phyloP scores from a whole-genome alignment of 2,797 vertebrate species.

The Crenuchus spilurus region DNA sequence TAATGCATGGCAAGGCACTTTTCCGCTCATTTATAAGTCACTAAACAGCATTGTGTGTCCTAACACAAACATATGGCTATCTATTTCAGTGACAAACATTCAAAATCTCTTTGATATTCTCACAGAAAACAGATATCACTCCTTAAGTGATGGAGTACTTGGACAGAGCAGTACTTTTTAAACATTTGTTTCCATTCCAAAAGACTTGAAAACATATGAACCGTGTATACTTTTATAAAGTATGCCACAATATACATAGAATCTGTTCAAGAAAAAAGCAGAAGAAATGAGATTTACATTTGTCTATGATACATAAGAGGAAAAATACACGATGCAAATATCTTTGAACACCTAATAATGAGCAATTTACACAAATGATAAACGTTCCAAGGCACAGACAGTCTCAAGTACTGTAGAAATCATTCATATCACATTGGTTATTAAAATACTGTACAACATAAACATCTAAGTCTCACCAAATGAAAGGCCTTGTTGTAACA shows the following conservation, averaged over 20 bases:
- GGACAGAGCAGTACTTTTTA: conserved; percentile 23
- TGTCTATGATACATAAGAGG: conserved; percentile 26
- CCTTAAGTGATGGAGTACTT: conserved; percentile 18
- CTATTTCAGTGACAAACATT: conserved; percentile 16
- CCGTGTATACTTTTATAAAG: neutral
- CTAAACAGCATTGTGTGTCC: conserved; percentile 49
- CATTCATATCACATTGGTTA: conserved; percentile 55
- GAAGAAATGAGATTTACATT: conserved; percentile 33
- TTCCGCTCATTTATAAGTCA: conserved; percentile 63
- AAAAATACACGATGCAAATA: conserved; percentile 41
- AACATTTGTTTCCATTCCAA: neutral
- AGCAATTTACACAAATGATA: conserved; percentile 50
- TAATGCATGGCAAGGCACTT: conserved; percentile 71
- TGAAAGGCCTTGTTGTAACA: conserved; percentile 76
- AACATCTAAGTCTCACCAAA: conserved; percentile 53
- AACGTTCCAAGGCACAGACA: conserved; percentile 49
- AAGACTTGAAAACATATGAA: conserved; percentile 18
- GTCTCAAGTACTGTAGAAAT: conserved; percentile 49
- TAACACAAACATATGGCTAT: conserved; percentile 27
- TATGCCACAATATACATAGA: conserved; percentile 24
- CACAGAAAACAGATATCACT: conserved; percentile 28
- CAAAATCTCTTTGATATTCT: conserved; percentile 21
- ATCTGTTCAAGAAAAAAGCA: conserved; percentile 7
- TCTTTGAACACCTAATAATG: conserved; percentile 34
- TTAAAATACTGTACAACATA: conserved; percentile 73